Evolutionary conservation across 2,113 vertebrate species (phyloP).

Genomic region (Rhizomys pruinosus): DNA sequence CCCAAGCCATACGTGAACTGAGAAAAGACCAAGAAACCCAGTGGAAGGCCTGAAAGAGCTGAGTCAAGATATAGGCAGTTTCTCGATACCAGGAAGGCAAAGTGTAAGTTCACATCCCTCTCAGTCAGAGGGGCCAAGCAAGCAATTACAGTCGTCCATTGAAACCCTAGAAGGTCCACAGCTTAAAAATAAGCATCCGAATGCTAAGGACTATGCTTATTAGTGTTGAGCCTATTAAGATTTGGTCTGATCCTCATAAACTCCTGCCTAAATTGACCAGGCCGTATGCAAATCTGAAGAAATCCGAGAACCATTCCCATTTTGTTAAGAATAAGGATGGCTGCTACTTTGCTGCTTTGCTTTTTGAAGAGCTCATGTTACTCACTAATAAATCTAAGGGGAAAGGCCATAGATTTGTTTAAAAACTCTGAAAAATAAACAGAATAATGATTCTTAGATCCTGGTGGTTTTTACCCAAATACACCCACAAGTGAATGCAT

Average conservation of each 20-base stretch:
- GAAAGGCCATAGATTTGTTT: conserved; percentile 2
- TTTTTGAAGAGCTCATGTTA: not conserved
- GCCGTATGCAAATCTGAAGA: not conserved
- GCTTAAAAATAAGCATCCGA: conserved; percentile 26
- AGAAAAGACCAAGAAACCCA: not conserved
- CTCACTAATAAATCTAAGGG: conserved; percentile 10
- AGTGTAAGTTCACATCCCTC: not conserved
- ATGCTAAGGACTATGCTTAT: not conserved
- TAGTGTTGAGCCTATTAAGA: not conserved
- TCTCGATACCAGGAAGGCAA: not conserved
- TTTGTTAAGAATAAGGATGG: not conserved
- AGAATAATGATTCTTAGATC: conserved; percentile 22
- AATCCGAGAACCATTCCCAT: not conserved
- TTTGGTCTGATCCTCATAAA: not conserved
- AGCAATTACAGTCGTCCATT: not conserved
- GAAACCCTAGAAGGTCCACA: not conserved
- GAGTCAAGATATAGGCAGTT: conserved; percentile 2
- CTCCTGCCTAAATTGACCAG: not conserved
- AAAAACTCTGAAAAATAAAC: conserved; percentile 21
- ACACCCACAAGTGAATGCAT: not conserved
- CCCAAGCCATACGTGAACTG: not conserved
- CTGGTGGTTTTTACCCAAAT: conserved; percentile 8
- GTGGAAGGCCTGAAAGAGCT: not conserved
- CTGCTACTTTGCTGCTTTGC: not conserved
- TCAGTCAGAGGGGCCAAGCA: not conserved